Conservation (phyloP, 2,113 vertebrate genomes). For the Cranoglanis bouderius region DNA sequence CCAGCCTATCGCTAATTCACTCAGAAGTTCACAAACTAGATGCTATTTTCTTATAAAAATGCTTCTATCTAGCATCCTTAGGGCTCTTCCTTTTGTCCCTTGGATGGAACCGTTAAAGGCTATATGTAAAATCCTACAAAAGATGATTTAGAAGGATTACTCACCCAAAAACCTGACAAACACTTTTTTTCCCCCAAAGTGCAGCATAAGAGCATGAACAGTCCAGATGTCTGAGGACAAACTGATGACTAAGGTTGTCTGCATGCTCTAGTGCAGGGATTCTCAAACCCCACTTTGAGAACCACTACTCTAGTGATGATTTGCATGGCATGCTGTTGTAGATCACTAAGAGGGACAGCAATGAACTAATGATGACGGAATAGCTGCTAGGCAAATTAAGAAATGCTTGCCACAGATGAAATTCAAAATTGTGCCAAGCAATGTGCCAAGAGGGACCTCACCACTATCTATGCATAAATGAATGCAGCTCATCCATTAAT, state of each 20-base stretch:
- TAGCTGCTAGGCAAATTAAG: conserved; percentile 28
- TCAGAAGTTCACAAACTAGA: not conserved
- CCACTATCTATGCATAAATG: conserved; percentile 68
- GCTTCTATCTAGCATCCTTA: not conserved
- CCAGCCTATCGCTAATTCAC: not conserved
- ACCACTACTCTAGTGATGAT: not conserved
- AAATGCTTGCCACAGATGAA: conserved; percentile 39
- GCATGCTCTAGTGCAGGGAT: not conserved
- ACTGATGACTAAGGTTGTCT: not conserved
- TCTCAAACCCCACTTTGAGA: not conserved
- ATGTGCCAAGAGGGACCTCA: conserved; percentile 62
- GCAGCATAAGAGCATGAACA: not conserved
- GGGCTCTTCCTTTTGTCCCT: not conserved
- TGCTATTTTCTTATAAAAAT: not conserved
- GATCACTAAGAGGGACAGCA: not conserved
- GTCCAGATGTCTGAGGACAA: not conserved
- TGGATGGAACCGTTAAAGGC: not conserved
- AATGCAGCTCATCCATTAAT: conserved; percentile 66
- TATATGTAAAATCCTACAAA: not conserved
- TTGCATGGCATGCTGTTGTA: not conserved
- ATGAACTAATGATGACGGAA: not conserved
- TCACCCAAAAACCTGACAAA: not conserved
- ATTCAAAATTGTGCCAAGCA: conserved; percentile 36
- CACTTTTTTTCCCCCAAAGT: not conserved
- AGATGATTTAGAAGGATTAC: not conserved